Percentiles rank a stretch among this genome's conserved stretches.
Evolutionary conservation across 2,113 vertebrate genomes (phyloP).

Genomic region (Circaetus gallicus): DNA sequence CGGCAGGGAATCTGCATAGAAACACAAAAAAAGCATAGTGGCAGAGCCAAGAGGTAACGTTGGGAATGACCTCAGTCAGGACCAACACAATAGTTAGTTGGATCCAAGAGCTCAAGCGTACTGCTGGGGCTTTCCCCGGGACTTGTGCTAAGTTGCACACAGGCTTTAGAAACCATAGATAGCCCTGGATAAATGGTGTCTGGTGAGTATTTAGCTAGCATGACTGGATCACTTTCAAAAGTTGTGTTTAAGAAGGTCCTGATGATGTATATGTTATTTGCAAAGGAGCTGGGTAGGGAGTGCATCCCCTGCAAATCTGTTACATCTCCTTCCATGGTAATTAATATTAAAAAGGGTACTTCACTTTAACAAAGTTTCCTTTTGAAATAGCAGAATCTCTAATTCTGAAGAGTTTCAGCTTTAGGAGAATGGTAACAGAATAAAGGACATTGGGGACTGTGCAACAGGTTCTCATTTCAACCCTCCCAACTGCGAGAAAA

Average conservation of each 20-base stretch:
- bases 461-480: not conserved
- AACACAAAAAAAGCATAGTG: rapidly evolving
- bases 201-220: not conserved
- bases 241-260: not conserved
- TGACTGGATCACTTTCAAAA: not conserved
- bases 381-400: not conserved
- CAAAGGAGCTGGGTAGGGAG: not conserved
- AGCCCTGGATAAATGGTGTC: not conserved
- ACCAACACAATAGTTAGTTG: rapidly evolving
- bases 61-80: rapidly evolving
- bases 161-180: not conserved
- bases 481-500: not conserved
- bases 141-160: not conserved
- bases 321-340: not conserved
- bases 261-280: not conserved
- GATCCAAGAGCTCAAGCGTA: not conserved
- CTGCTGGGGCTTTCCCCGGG: not conserved
- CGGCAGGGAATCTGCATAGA: not conserved
- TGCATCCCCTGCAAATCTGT: not conserved
- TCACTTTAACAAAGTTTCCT: not conserved
- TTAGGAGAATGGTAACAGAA: not conserved
- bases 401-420: not conserved
- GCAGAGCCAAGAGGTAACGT: not conserved
- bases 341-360: not conserved
- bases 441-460: not conserved